These are phyloP conservation scores for Noctilio leporinus DNA, from an alignment of 2,113 vertebrate species.

Conservation along the genomic window DNA sequence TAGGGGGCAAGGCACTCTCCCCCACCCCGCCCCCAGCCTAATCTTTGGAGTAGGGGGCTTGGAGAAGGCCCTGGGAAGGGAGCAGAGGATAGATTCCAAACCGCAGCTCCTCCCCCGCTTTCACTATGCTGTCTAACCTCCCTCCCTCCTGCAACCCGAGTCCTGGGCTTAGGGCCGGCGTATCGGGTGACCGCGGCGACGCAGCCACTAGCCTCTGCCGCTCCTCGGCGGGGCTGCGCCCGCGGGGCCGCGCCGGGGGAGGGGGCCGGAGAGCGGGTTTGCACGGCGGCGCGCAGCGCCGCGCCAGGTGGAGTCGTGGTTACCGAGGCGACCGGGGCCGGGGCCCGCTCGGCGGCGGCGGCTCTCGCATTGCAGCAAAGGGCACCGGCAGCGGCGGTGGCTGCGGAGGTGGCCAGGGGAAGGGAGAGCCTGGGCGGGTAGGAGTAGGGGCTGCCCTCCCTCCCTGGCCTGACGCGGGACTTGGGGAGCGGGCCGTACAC, in stretches of 20 bases:
- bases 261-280: slow-evolving; percentile 45
- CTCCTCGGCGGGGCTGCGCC: slow-evolving; percentile 47
- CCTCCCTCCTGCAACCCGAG: slow-evolving; percentile 64
- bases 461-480: not conserved
- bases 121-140: slow-evolving; percentile 27
- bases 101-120: slow-evolving; percentile 38
- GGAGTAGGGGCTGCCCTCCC: slow-evolving; percentile 30
- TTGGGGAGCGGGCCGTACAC: slow-evolving; percentile 39
- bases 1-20: not conserved
- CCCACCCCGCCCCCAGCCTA: not conserved
- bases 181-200: slow-evolving; percentile 59
- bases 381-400: slow-evolving; percentile 59
- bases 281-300: slow-evolving; percentile 65
- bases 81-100: not conserved
- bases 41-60: not conserved
- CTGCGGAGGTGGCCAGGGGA: slow-evolving; percentile 69
- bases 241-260: slow-evolving; percentile 59
- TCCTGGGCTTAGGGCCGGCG: slow-evolving; percentile 57
- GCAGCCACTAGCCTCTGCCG: slow-evolving; percentile 72
- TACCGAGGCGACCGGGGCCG: slow-evolving; percentile 85
- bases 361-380: slow-evolving; percentile 72
- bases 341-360: slow-evolving; percentile 78
- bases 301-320: slow-evolving; percentile 93
- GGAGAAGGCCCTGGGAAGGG: not conserved
- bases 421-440: slow-evolving; percentile 52